phyloP scores from a whole-genome alignment of 92 coral and sea anemone species.

The Zoanthus gigantus region DNA sequence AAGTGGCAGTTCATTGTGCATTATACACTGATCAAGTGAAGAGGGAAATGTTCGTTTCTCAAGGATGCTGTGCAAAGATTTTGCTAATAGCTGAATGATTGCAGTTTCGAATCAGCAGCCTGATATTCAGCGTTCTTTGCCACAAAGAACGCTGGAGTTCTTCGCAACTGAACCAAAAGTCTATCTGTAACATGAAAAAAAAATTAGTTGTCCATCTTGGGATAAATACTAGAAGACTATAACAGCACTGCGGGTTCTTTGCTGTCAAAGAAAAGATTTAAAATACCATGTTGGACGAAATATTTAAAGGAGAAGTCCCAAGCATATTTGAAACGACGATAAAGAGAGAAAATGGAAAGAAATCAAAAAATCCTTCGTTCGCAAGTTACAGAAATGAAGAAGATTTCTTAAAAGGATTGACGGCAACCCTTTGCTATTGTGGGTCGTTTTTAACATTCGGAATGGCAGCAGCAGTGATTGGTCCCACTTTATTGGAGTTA shows the following conservation, averaged over 20 bases:
- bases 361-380: constrained; percentile 53
- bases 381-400: constrained; percentile 90
- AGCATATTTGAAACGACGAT: constrained; percentile 89
- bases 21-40: constrained; percentile 8
- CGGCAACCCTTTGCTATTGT: constrained; percentile 92
- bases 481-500: constrained; percentile 94
- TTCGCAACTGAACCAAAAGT: not conserved
- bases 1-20: constrained; percentile 32
- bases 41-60: constrained; percentile 1
- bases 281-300: constrained; percentile 80
- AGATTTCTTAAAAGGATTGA: constrained; percentile 82
- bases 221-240: not conserved
- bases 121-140: not conserved
- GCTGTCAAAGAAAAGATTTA: not conserved
- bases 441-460: constrained; percentile 97
- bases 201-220: not conserved
- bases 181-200: constrained; percentile 2
- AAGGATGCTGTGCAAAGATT: constrained; percentile 2
- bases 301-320: constrained; percentile 96
- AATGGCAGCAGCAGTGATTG: constrained; percentile 95
- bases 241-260: not conserved
- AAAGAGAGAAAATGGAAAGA: constrained; percentile 80
- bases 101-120: not conserved
- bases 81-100: constrained; percentile 10
- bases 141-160: not conserved